Percentiles rank a stretch among this genome's conserved stretches.
phyloP scores from a whole-genome alignment of 2,888 invertebrate genomes.

The Agrochola lychnidis region DNA sequence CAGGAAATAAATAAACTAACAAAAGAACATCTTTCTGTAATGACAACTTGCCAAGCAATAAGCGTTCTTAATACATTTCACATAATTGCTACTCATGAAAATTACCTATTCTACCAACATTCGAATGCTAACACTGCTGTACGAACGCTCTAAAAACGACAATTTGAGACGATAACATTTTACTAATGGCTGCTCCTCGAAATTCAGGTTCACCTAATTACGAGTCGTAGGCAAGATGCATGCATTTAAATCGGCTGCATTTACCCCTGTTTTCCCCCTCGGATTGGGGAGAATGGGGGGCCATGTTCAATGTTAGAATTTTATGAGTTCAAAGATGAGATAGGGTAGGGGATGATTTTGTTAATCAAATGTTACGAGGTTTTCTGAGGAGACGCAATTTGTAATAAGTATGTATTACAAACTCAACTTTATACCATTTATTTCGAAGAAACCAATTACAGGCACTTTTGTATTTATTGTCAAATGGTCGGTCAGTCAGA shows the following conservation, averaged over 20 bases:
- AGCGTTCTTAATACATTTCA: conserved; percentile 1
- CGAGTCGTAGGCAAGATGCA: conserved; percentile 71
- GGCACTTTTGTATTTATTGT: no score
- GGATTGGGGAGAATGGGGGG: conserved; percentile 34
- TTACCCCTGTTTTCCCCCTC: conserved; percentile 67
- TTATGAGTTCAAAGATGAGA: conserved; percentile 34
- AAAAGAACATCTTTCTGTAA: not conserved
- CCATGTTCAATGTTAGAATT: conserved; percentile 23
- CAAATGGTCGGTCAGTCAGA: no score
- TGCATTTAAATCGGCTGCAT: conserved; percentile 81
- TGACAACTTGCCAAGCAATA: not conserved
- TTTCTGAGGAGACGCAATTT: conserved; percentile 23
- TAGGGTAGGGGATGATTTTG: conserved; percentile 26
- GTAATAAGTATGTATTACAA: conserved; percentile 6
- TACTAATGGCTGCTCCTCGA: conserved; percentile 41
- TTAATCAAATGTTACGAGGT: conserved; percentile 30
- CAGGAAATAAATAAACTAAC: not conserved
- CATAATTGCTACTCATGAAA: conserved; percentile 30
- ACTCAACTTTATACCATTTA: no score
- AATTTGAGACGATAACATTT: conserved; percentile 56
- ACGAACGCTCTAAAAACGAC: conserved; percentile 41
- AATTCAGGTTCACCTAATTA: conserved; percentile 62
- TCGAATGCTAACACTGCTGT: conserved; percentile 43
- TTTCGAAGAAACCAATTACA: no score
- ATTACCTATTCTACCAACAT: conserved; percentile 49